Evolutionary conservation across 2,797 vertebrate species (phyloP), one percentile per base, ranked within the genome.

Genomic region (Peromyscus melanophrys): DNA sequence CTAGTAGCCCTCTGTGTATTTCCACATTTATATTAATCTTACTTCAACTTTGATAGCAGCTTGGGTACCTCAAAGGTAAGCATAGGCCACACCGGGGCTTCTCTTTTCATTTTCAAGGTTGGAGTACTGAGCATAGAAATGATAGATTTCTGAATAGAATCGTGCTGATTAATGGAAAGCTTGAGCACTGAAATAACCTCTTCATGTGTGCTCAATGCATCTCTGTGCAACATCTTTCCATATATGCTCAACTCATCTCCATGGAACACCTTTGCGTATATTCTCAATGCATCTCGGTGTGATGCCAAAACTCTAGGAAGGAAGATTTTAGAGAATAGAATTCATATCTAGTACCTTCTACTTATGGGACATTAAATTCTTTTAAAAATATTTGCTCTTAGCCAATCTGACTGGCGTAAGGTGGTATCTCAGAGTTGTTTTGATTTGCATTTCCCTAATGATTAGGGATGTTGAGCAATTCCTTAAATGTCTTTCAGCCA

Each of bases 321-420:
- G 71, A 92, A 63, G 46, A 11, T 11, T 23, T 82, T 46, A 90
- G 55, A 89, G 85, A 61, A 23, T 67, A 31, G 21, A n/a, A 85
- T 85, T 67, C 11, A 34, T 2, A 52, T 55, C 4, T 63, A 88
- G 37, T 10, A 88, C 63, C 52, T n/a, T 46, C 55, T 21, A 29
- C 3, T 83, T 83, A 37, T 25, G 43, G 17, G 55, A 85, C 67
- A 82, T 2, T 57, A 78, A 86, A 78, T 82, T 59, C 2, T 43
- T 16, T 94, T 73, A 19, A 83, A 81, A 90, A 57, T 43, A 95
- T 90, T 57, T 92, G 4, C 43, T n/a, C n/a, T n/a, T n/a, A n/a
- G n/a, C n/a, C n/a, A n/a, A n/a, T n/a, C n/a, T n/a, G n/a, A n/a
- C n/a, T n/a, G n/a, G n/a, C n/a, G n/a, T n/a, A n/a, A n/a, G n/a